These are phyloP conservation scores for pig (Sus scrofa) DNA, from an alignment of 2,113 vertebrate species.

Conservation along the genomic window T2T-Sscrofa CM000827.6:78311001-78311500, in stretches of 20 bases:
- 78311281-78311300: background rate
- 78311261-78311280: background rate
- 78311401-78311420: conserved; percentile 4
- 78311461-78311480: background rate
- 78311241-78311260: background rate
- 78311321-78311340: background rate
- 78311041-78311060: too few relatives aligned
- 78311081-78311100: background rate
- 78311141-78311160: background rate
- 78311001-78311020: background rate
- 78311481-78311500: background rate
- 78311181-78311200: background rate
- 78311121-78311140: background rate
- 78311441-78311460: background rate
- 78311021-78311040: background rate
- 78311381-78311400: background rate
- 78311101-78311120: background rate
- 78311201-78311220: background rate
- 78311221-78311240: background rate
- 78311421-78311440: background rate
- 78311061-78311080: background rate
- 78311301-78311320: background rate
- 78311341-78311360: background rate
- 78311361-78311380: background rate
- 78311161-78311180: background rate